Evolutionary conservation across 2,113 vertebrate species (phyloP).

Genomic region (Ovibos moschatus): DNA sequence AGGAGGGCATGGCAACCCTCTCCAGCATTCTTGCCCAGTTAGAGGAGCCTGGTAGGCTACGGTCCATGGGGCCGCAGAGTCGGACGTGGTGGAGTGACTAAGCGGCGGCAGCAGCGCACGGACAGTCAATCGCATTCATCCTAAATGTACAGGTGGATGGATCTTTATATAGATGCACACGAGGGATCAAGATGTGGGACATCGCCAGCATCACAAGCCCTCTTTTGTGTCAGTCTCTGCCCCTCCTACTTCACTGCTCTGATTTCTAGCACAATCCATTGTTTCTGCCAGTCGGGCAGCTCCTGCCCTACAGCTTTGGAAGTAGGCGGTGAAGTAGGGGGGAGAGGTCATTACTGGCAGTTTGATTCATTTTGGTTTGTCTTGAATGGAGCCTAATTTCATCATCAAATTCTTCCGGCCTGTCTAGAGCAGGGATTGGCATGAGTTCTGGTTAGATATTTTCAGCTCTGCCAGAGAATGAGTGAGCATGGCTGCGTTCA

Average conservation of each 20-base stretch:
- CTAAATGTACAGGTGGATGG: neutral
- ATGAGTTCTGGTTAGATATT: neutral
- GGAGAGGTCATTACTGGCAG: neutral
- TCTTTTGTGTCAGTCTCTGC: fast-evolving
- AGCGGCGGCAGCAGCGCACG: neutral
- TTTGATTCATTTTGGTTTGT: neutral
- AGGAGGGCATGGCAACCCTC: neutral
- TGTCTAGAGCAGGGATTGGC: neutral
- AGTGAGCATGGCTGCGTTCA: neutral
- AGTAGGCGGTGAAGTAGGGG: neutral
- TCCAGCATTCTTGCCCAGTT: neutral
- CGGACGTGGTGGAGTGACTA: neutral
- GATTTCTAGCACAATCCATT: neutral
- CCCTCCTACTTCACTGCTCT: neutral
- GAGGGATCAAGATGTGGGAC: fast-evolving
- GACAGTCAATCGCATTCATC: neutral
- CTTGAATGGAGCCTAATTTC: neutral
- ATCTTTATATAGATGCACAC: fast-evolving
- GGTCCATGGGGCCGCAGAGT: neutral
- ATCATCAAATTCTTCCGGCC: neutral
- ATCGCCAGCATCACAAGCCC: neutral
- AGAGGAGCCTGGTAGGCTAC: neutral
- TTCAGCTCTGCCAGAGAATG: neutral
- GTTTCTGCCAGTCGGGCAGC: neutral
- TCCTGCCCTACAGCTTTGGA: neutral